Base-by-base conservation (phyloP, 2,113 vertebrate genomes). In the Asarcornis scutulata region DNA sequence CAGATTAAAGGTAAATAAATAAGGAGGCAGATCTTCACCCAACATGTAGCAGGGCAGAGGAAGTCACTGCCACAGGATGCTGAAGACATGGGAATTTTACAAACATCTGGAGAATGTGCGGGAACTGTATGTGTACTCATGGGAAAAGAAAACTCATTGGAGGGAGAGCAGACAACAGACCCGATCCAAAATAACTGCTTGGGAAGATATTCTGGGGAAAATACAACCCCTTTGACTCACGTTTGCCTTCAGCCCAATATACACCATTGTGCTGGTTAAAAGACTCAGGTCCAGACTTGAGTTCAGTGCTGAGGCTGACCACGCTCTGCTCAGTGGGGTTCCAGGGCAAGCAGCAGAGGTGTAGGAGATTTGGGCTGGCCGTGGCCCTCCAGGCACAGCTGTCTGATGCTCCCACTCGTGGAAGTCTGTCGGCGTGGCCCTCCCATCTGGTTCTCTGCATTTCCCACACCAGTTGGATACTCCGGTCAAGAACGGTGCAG, bases 1-100 rank as follows among this genome's bases (percentile, higher is more conserved):
- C 71, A 89, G 78, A 88, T 91, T 83, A 91, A 93, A 95, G 75
- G 18, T 26, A 60, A 80, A 91, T 22, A 21, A 50, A 29, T 16
- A 27, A 44, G 52, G 46, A n/a, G 17, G 34, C 44, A 86, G 58
- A 66, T 80, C 40, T 60, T 88, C 27, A 17, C 67, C 67, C 50
- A 62, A 12, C 16, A 20, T 0, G 0, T 13, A 34, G 73, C 81
- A 71, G 46, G 78, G 40, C 42, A 40, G 48, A 29, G n/a, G 46
- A 62, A 87, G 52, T 59, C 60, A 16, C 83, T 84, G 84, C 77
- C 87, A 83, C 34, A 13, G 40, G 46, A 74, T 67, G 56, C 55
- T 72, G 89, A 27, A 36, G 46, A 71, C 26, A 3, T 21, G 48
- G 48, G 72, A 83, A 69, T 72, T 68, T 72, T 27, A 13, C 1